Evolutionary conservation across 2,797 vertebrate genomes (phyloP).

Genomic region (Etheostoma nigrum): DNA sequence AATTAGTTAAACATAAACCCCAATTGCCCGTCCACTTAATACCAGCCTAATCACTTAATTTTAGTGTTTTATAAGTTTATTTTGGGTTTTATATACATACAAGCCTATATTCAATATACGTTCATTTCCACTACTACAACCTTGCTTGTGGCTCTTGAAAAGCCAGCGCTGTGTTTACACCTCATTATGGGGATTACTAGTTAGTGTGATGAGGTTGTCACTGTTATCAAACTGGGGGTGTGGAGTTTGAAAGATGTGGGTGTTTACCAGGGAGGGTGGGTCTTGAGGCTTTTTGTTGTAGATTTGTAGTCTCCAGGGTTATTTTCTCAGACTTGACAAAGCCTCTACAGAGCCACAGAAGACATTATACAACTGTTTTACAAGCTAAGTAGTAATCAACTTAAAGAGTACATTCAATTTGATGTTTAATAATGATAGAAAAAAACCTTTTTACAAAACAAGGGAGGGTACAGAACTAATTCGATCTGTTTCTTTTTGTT

Average conservation of each 20-base stretch:
- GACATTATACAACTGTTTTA: neutral
- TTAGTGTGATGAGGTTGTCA: neutral
- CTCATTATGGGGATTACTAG: neutral
- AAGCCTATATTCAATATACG: neutral
- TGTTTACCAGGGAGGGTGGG: neutral
- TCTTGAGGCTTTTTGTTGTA: constrained; percentile 3
- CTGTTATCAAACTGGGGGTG: neutral
- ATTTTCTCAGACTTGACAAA: constrained; percentile 1
- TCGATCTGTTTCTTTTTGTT: neutral
- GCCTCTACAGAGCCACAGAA: too few relatives aligned
- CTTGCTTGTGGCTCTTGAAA: neutral
- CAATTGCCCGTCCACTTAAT: neutral
- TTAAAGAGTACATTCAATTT: neutral
- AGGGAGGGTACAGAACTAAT: neutral
- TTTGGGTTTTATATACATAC: neutral
- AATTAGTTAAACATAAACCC: neutral
- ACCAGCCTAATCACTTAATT: neutral
- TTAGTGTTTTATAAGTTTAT: neutral
- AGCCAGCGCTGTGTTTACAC: neutral
- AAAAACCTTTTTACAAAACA: neutral
- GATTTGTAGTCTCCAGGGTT: constrained; percentile 3
- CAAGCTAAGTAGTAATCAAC: neutral
- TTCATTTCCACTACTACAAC: neutral
- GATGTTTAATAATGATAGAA: neutral
- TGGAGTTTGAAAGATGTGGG: constrained; percentile 21